Evolutionary conservation across 2,888 invertebrate genomes (phyloP).

Genomic region (Kryphioiulus occultus): DNA sequence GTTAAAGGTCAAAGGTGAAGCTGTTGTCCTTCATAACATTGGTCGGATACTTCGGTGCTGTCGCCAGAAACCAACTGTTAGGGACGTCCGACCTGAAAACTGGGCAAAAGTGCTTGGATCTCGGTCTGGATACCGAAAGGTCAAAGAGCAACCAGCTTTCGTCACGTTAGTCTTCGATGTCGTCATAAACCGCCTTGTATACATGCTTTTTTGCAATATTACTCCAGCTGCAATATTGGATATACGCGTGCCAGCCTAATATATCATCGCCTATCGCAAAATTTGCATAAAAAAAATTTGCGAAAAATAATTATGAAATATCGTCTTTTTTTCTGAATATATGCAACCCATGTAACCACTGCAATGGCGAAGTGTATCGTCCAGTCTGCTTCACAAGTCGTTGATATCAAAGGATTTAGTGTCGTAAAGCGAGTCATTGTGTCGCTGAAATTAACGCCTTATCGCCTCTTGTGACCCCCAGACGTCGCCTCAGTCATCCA

Average conservation of each 20-base stretch:
- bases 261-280: neutral
- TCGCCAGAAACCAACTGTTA: neutral
- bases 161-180: neutral
- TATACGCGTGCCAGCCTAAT: neutral
- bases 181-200: neutral
- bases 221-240: neutral
- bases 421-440: slow-evolving; percentile 3
- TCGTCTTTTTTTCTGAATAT: neutral
- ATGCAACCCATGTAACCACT: slow-evolving; percentile 4
- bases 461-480: neutral
- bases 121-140: neutral
- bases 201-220: slow-evolving; percentile 15
- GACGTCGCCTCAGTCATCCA: neutral
- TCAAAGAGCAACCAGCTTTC: neutral
- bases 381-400: neutral
- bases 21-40: neutral
- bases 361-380: slow-evolving; percentile 1
- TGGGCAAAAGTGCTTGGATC: neutral
- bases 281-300: neutral
- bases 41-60: neutral
- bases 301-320: neutral
- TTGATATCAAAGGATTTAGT: neutral
- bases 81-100: neutral
- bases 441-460: neutral
- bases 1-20: neutral